Evolutionary conservation across 2,113 vertebrate genomes (phyloP), one percentile per base, ranked within the genome.

Genomic region (Taxidea taxus): DNA sequence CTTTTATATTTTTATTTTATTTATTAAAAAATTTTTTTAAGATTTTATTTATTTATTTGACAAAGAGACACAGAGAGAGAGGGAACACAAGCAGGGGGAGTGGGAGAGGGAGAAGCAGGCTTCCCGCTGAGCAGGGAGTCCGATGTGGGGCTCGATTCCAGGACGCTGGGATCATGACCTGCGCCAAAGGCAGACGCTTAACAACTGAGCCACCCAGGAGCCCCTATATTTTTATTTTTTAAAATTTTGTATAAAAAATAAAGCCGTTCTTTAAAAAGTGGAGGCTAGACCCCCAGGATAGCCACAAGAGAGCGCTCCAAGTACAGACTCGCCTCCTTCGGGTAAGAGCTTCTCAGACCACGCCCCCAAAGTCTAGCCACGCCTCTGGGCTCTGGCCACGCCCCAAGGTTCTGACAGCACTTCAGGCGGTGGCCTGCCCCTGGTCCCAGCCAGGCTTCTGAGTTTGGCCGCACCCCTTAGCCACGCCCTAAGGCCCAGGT

Each of bases 261-360:
- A 64, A 64, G 62, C 62, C 3, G 13, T 25, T 60, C 58, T 60
- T 27, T 60, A 60, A 60, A 60, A 87, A 82, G n/a, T 10, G 23
- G 54, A 70, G 49, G 47, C 14, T 18, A 31, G 42, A 34, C 31
- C 13, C 20, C 18, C 6, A 72, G 5, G 0, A 0, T 74, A 37
- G 47, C 77, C 98, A 72, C 97, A 29, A 96, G 98, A 94, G 96
- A 93, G 93, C 54, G 66, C 93, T 0, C 93, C n/a, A 82, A 47
- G 66, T 4, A 87, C 93, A 95, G 72, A 3, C 7, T 70, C 89
- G 1, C 15, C 12, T 29, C n/a, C 12, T 75, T 80, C 49, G 74
- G 70, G 74, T 6, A 6, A 1, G 9, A 64, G 37, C 16, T 16
- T 62, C 31, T 66, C 72, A 42, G 58, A 70, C 54, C 27, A 21